Base-by-base conservation (phyloP, 2,888 invertebrate genomes). In the Agonum fuliginosum region DNA sequence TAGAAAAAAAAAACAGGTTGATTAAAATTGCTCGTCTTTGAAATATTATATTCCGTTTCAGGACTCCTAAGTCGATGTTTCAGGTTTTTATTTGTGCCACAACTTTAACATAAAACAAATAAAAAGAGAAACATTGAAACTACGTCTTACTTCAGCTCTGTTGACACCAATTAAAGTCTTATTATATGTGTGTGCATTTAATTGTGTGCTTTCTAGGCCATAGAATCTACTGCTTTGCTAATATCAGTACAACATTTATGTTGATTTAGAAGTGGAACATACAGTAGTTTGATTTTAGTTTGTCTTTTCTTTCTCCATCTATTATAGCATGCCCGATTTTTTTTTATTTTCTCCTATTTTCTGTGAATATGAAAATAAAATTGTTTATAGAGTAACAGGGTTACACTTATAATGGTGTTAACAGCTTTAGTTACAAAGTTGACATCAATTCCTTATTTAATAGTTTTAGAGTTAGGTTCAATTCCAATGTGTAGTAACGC, bases 211-310 rank as follows among this genome's bases (percentile, higher is more conserved):
- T 34, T 34, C 41, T 27, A 46, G 43, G 72, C 72, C 58, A 72
- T 54, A 54, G 22, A 43, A 20, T 51, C 75, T 75, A 75, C 30
- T 17, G 67, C 67, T 19, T 41, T n/a, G 37, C 37, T 34, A 58
- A 10, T 54, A 48, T 75, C 75, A 75, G 75, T 75, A 75, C 75
- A 51, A 73, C 73, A 75, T 51, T 51, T 67, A 74, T 27, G 54
- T 75, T 74, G 65, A 74, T 54, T 58, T 54, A 27, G 27, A 72
- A 72, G 19, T 67, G 51, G 65, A 74, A 74, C 65, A 67, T 48
- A 75, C 43, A 75, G n/a, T 67, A 75, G n/a, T 67, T 75, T 67
- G 75, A 75, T 75, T 75, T 65, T 27, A 74, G 74, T 70, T 65
- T 24, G 14, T 17, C 46, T 24, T 27, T 41, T 27, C 48, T 14